Evolutionary conservation across 1,140 invertebrate species (phyloP), one percentile per base, ranked within the genome.

Genomic region (Drosophila persimilis): DNA sequence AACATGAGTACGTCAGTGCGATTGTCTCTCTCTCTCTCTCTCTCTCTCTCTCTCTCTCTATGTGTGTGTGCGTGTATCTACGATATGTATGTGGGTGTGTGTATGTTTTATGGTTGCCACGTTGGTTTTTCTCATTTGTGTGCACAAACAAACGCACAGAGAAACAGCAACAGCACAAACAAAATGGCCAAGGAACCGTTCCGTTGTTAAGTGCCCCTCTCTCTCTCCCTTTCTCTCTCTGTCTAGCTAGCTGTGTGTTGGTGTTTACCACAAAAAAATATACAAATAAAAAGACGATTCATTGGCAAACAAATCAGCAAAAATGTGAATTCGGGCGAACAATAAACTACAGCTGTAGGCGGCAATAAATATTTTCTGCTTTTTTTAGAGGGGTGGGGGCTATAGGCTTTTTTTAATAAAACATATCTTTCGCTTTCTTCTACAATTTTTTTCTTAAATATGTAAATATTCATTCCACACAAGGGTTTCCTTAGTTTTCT

Each of bases 171-270:
- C 31, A 53, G 65, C 54, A 73, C 53, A 55, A 64, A 64, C 59
- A 73, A 64, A 73, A 73, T 73, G 74, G 77, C 81, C 63, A 47
- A 84, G 62, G 56, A 76, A 39, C 35, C 35, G 35, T 5, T 13
- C 72, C 72, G 81, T 86, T 80, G 81, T 86, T 80, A 86, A 85
- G 81, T 83, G 70, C 83, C 79, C 83, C 79, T 77, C 63, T 73
- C 59, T 58, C 45, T 2, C 35, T 50, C 63, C 52, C 63, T 69
- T 48, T 69, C 31, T 48, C 35, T 20, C 48, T 8, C 8, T 69
- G 50, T 45, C 60, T 57, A 44, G 9, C 8, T 39, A 22, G 52
- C 15, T 46, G 13, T 51, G 6, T 48, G 31, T 24, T 69, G 77
- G 47, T 84, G 63, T 56, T 63, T 31, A 81, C 73, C 81, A 61